These are phyloP conservation scores for Stictonetta naevosa DNA, from an alignment of 2,113 vertebrate genomes.

Conservation along the genomic window DNA sequence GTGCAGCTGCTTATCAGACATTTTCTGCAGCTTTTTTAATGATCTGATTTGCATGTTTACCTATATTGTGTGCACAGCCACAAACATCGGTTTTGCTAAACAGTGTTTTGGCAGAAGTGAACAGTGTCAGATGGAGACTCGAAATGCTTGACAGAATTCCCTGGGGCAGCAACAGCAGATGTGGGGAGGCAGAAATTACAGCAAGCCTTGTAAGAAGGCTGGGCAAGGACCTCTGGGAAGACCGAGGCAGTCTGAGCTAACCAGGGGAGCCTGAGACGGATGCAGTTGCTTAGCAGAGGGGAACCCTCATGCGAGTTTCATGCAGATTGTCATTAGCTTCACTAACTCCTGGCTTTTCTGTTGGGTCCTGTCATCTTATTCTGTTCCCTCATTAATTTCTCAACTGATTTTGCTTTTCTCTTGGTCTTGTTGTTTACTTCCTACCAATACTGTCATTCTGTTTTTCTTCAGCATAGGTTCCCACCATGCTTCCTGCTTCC, in stretches of 20 bases:
- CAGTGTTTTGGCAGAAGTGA: background rate
- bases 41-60: background rate
- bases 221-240: background rate
- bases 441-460: background rate
- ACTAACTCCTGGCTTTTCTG: background rate
- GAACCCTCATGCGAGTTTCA: background rate
- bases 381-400: background rate
- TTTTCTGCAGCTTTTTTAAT: constrained; percentile 8
- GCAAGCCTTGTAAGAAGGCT: background rate
- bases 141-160: constrained; percentile 1
- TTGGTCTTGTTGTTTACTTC: background rate
- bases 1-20: background rate
- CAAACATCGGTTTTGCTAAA: background rate
- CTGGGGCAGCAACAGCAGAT: background rate
- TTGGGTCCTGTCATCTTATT: background rate
- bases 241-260: background rate
- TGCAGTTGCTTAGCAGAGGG: background rate
- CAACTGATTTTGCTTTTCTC: background rate
- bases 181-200: background rate
- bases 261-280: background rate
- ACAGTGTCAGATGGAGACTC: background rate
- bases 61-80: background rate
- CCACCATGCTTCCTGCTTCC: background rate
- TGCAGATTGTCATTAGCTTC: background rate
- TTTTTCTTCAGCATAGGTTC: background rate